A percentile compares a stretch with the other conserved stretches of the same genome.
These are phyloP conservation scores for Crocodylus rhombifer DNA, from an alignment of 2,797 vertebrate species.

Conservation along the genomic window DNA sequence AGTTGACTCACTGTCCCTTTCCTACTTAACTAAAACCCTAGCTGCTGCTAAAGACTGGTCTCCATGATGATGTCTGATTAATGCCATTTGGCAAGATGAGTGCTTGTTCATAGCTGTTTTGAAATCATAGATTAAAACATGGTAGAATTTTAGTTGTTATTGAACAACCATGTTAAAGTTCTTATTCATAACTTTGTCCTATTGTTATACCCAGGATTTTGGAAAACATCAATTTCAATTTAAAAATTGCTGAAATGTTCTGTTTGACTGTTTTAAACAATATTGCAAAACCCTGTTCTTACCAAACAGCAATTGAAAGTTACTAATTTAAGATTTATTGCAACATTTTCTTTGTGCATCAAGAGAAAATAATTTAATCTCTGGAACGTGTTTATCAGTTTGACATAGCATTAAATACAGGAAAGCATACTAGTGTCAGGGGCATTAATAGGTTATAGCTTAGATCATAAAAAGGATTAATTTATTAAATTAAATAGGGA, in stretches of 20 bases:
- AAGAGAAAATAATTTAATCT: slow-evolving; percentile 53
- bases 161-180: background rate
- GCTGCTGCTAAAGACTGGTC: too few relatives aligned
- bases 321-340: slow-evolving; percentile 32
- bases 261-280: slow-evolving; percentile 26
- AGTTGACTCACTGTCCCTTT: too few relatives aligned
- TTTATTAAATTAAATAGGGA: slow-evolving; percentile 30
- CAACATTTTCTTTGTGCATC: slow-evolving; percentile 35
- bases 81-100: background rate
- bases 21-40: too few relatives aligned
- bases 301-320: slow-evolving; percentile 22
- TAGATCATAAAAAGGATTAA: slow-evolving; percentile 25
- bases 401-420: slow-evolving; percentile 7
- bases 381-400: slow-evolving; percentile 51
- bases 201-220: background rate
- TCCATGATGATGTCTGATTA: background rate
- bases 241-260: slow-evolving; percentile 26
- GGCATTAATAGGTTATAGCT: slow-evolving; percentile 6
- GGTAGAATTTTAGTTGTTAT: background rate
- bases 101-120: background rate
- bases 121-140: background rate
- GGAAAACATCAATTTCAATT: slow-evolving; percentile 17
- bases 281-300: slow-evolving; percentile 30
- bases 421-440: background rate
- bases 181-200: background rate